Evolutionary conservation across 2,888 invertebrate species (phyloP), one percentile per base, ranked within the genome.

Genomic region (Cataglyphis cursor): DNA sequence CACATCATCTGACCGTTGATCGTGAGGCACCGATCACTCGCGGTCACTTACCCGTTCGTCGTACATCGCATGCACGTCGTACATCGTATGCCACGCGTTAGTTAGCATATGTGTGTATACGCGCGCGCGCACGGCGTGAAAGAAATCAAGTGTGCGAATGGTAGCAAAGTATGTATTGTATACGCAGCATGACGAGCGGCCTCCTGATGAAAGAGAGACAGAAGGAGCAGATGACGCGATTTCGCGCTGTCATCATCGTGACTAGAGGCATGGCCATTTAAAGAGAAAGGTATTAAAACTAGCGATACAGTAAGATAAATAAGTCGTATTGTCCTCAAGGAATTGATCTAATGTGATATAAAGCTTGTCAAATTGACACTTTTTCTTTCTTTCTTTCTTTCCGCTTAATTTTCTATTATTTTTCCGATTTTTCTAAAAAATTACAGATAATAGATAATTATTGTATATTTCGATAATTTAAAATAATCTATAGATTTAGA

Each of bases 1-100:
- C 21, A 51, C 57, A 68, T 31, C 57, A 80, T 82, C 74, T 68
- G 74, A 59, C 66, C 54, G 51, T 64, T 78, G 65, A 64, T 51
- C 73, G 78, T 62, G 66, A 68, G 35, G 44, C 31, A 62, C 61
- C 72, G 64, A 81, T 76, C 59, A 28, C 57, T 76, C 65, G 82
- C 86, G 86, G 86, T 86, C 86, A 86, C 82, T 85, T 86, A 85
- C 85, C 86, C 82, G 72, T 61, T 61, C 48, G 15, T 64, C 35
- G 38, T 48, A 35, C 65, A 54, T 24, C 31, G 9, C 18, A 48
- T 28, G 51, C 70, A 83, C 59, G 65, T 21, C 21, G n/a, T 28
- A 64, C 61, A 4, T 44, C 28, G 41, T 12, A 64, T 18, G 41
- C 21, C 66, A 51, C 21, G n/a, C 28, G 21, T 35, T 44, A 21